Base-by-base conservation (phyloP, 1,140 invertebrate genomes). In the Liolophura sinensis region DNA sequence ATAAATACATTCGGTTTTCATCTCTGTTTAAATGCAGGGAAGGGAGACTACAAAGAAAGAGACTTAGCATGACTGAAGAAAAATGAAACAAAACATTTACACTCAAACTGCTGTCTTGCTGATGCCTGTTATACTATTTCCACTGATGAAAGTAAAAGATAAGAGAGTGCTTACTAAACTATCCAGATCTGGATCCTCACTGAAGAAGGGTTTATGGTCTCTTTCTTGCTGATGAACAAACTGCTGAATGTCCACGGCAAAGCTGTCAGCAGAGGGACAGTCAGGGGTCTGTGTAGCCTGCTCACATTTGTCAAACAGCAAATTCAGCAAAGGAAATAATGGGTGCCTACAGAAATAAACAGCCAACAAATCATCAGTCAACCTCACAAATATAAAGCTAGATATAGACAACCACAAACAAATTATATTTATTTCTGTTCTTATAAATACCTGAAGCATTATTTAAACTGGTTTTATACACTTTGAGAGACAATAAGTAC, bases 111-210 rank as follows among this genome's bases (percentile, higher is more conserved):
- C n/a, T n/a, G n/a, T n/a, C n/a, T n/a, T n/a, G n/a, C n/a, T n/a
- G n/a, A n/a, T n/a, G n/a, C n/a, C n/a, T n/a, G n/a, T n/a, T n/a
- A n/a, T n/a, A n/a, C n/a, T n/a, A n/a, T n/a, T n/a, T n/a, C n/a
- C n/a, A n/a, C n/a, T n/a, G n/a, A n/a, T n/a, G n/a, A n/a, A n/a
- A n/a, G n/a, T n/a, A n/a, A 40, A 3, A 25, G 1, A 14, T 47
- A 60, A n/a, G 52, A 48, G 11, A n/a, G 55, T 47, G 85, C 88
- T 83, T 85, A 95, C 93, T 88, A 97, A 88, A 73, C 92, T 91
- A 87, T 97, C 94, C 65, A 96, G 92, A 88, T 97, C 94, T 12
- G 92, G 90, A 86, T 96, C 92, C 82, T 95, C 93, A 70, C 92
- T 91, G 62, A 96, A 88, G 83, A 96, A 93, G 1, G 92, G 91